These are phyloP conservation scores for Drosophila pseudoananassae DNA, from an alignment of 1,140 invertebrate genomes.

Conservation along the genomic window DNA sequence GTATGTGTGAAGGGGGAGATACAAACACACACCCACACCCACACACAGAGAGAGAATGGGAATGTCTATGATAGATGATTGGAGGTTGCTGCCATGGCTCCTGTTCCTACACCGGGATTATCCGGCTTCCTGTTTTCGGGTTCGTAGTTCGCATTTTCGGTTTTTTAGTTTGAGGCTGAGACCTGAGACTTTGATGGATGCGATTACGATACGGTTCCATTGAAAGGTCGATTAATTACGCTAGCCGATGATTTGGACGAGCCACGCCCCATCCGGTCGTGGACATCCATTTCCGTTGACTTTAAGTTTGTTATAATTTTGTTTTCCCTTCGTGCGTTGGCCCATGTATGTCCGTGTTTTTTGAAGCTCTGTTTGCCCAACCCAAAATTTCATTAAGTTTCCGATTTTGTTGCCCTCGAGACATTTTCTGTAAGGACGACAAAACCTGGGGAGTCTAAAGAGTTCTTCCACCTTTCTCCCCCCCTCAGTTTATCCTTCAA, in stretches of 20 bases:
- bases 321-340: constrained; percentile 29
- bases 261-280: not conserved
- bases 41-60: constrained; percentile 19
- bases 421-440: constrained; percentile 29
- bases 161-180: not conserved
- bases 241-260: constrained; percentile 20
- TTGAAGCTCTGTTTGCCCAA: constrained; percentile 41
- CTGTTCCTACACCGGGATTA: constrained; percentile 2
- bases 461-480: constrained; percentile 18
- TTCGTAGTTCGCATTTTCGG: not conserved
- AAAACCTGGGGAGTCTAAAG: constrained; percentile 7
- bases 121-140: constrained; percentile 2
- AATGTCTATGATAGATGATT: constrained; percentile 62
- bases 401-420: constrained; percentile 26
- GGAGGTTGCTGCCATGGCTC: constrained; percentile 25
- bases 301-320: constrained; percentile 48
- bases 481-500: too few relatives aligned
- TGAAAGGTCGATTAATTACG: constrained; percentile 57
- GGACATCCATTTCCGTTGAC: not conserved
- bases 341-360: constrained; percentile 23
- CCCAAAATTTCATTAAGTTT: constrained; percentile 40
- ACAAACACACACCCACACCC: too few relatives aligned
- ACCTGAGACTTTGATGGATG: constrained; percentile 44
- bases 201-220: constrained; percentile 38
- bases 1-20: constrained; percentile 8